phyloP scores from a whole-genome alignment of 2,797 vertebrate species.

The Alectoris magna region DNA sequence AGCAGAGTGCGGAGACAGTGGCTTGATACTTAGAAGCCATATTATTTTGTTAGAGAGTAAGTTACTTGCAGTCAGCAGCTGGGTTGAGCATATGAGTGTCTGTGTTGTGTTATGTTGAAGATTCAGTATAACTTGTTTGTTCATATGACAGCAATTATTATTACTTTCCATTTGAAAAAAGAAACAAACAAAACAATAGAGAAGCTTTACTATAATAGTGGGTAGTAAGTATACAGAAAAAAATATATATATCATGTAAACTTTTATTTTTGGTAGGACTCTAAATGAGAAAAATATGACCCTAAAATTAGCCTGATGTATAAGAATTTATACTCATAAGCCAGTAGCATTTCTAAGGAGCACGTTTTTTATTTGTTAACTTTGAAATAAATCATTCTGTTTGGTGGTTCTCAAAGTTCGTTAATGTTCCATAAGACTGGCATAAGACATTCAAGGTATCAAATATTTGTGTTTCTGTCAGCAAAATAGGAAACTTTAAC shows the following conservation, averaged over 20 bases:
- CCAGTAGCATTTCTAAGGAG: background rate
- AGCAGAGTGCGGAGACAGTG: accelerated
- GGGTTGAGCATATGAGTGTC: background rate
- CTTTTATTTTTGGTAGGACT: background rate
- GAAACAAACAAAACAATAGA: background rate
- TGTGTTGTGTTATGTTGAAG: background rate
- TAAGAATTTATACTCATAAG: background rate
- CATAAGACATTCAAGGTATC: background rate
- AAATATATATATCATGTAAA: background rate
- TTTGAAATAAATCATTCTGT: background rate
- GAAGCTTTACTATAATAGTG: background rate
- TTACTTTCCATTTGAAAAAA: background rate
- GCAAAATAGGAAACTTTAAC: background rate
- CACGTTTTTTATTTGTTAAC: background rate
- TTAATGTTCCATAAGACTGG: background rate
- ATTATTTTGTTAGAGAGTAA: background rate
- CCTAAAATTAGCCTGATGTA: background rate
- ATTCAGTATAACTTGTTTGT: background rate
- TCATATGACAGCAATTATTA: background rate
- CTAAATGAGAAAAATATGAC: background rate
- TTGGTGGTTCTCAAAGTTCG: background rate
- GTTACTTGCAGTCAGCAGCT: background rate
- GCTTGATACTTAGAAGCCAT: accelerated
- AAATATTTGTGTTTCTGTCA: background rate
- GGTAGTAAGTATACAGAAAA: background rate